Evolutionary conservation across 2,113 vertebrate species (phyloP).

Genomic region (Kobus ellipsiprymnus): DNA sequence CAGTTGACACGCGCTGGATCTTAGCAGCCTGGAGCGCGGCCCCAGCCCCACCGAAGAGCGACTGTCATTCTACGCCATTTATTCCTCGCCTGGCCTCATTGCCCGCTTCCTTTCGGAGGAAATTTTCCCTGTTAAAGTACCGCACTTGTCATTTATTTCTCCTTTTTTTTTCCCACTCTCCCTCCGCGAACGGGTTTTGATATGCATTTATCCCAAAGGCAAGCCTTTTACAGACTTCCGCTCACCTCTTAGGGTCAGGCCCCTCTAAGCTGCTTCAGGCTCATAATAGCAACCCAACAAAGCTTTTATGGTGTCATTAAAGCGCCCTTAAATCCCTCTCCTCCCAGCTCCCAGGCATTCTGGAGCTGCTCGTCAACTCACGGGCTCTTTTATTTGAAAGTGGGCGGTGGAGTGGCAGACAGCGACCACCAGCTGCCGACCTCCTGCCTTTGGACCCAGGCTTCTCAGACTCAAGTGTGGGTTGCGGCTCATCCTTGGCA

Average conservation of each 20-base stretch:
- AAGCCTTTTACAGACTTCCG: constrained; percentile 75
- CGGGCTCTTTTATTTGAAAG: constrained; percentile 68
- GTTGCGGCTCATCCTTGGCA: background rate
- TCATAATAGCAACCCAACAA: constrained; percentile 78
- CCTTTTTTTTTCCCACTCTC: background rate
- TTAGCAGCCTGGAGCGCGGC: constrained; percentile 90
- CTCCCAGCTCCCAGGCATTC: constrained; percentile 72
- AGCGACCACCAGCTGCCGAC: constrained; percentile 23
- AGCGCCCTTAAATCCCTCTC: constrained; percentile 71
- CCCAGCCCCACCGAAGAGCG: constrained; percentile 88
- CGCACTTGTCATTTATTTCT: constrained; percentile 70
- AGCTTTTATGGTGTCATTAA: constrained; percentile 79
- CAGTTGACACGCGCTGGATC: constrained; percentile 91
- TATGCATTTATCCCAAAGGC: constrained; percentile 77
- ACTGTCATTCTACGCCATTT: constrained; percentile 94
- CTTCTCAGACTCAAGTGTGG: background rate
- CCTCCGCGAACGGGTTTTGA: constrained; percentile 64
- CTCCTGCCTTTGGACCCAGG: background rate
- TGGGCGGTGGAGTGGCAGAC: background rate
- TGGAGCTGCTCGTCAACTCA: constrained; percentile 71
- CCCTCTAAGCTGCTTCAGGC: constrained; percentile 71
- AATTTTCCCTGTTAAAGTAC: constrained; percentile 80
- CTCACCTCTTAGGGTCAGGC: constrained; percentile 74
- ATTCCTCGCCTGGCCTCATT: constrained; percentile 85
- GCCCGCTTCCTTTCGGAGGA: constrained; percentile 80